Conservation (phyloP, 2,888 invertebrate genomes). For the Crepidodera aurea region DNA sequence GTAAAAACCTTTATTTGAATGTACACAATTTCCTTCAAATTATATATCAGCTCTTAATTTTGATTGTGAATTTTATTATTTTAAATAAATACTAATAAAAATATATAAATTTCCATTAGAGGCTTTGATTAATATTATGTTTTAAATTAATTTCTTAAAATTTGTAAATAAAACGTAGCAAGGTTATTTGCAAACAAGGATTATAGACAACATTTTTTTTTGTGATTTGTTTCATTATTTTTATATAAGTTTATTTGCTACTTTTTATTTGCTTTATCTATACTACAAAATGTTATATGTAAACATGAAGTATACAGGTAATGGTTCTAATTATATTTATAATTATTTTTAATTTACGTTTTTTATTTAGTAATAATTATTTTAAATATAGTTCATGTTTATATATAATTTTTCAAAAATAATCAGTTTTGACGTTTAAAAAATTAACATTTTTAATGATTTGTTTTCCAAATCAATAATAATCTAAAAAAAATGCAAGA, state of each 20-base stretch:
- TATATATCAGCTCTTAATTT: no score
- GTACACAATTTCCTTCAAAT: no score
- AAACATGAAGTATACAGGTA: background rate
- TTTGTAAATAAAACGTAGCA: background rate
- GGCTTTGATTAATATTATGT: slow-evolving; percentile 10
- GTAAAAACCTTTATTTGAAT: no score
- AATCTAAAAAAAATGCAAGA: background rate
- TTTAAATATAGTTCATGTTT: background rate
- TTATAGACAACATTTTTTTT: background rate
- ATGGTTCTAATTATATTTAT: background rate
- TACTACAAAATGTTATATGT: background rate
- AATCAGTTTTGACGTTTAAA: background rate
- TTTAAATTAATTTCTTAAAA: background rate
- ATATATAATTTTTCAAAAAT: slow-evolving; percentile 5
- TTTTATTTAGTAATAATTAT: background rate
- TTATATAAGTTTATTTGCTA: background rate
- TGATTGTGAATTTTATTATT: no score
- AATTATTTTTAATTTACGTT: background rate
- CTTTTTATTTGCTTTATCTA: background rate
- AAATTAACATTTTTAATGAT: background rate
- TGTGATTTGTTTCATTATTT: background rate
- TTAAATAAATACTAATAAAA: no score
- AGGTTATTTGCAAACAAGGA: background rate
- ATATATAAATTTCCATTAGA: background rate
- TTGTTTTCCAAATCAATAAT: background rate